Evolutionary conservation across 1,140 invertebrate genomes (phyloP).

Genomic region (Plodia interpunctella): DNA sequence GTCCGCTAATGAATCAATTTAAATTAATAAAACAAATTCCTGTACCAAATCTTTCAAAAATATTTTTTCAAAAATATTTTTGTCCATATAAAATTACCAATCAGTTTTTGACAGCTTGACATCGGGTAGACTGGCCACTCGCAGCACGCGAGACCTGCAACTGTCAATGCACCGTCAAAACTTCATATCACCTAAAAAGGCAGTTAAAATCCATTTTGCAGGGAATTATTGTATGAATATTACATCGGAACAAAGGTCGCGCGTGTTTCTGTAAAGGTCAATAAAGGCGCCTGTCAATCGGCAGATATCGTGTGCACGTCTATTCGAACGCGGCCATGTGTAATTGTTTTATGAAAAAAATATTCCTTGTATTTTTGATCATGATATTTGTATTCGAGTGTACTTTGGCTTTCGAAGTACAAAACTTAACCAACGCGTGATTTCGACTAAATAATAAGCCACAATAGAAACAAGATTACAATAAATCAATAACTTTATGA

Average conservation of each 20-base stretch:
- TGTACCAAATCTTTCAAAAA: too few species aligned
- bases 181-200: not conserved
- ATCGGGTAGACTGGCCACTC: too few species aligned
- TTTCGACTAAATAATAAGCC: too few species aligned
- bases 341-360: constrained; percentile 11
- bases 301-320: constrained; percentile 25
- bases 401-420: not conserved
- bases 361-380: not conserved
- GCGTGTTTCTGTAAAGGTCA: constrained; percentile 35
- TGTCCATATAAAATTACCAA: too few species aligned
- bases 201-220: constrained; percentile 9
- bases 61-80: too few species aligned
- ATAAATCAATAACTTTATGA: too few species aligned
- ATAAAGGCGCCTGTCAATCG: constrained; percentile 52
- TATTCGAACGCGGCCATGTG: constrained; percentile 3
- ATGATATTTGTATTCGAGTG: not conserved
- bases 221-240: constrained; percentile 33
- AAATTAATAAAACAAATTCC: too few species aligned
- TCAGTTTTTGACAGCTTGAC: too few species aligned
- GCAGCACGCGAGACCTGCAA: not conserved
- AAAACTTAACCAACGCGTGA: too few species aligned
- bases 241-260: constrained; percentile 29
- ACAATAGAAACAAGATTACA: too few species aligned
- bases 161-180: not conserved
- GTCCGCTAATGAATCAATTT: too few species aligned